These are phyloP conservation scores for Drosophila suboccidentalis DNA, from an alignment of 2,888 invertebrate species.

Conservation along the genomic window DNA sequence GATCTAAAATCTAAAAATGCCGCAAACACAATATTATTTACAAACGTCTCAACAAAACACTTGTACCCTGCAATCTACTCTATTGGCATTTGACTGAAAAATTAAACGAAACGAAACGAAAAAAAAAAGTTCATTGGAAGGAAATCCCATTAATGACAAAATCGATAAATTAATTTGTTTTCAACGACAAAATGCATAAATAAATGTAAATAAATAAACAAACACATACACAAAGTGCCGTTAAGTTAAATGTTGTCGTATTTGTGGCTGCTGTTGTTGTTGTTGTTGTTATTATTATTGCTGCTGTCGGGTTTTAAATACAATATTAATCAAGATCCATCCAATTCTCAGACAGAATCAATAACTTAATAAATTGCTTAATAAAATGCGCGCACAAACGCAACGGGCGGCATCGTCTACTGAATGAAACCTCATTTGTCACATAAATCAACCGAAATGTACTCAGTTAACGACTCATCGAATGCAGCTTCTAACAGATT, in stretches of 20 bases:
- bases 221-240: constrained; percentile 56
- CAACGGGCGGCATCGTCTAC: constrained; percentile 52
- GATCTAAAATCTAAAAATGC: neutral
- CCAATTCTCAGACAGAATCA: constrained; percentile 51
- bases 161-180: constrained; percentile 73
- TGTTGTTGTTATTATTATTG: constrained; percentile 24
- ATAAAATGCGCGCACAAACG: constrained; percentile 63
- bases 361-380: constrained; percentile 67
- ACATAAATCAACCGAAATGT: constrained; percentile 24
- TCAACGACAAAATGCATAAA: constrained; percentile 55
- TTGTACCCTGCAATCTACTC: neutral
- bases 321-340: constrained; percentile 63
- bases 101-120: constrained; percentile 23
- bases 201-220: constrained; percentile 62
- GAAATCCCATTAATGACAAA: constrained; percentile 78
- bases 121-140: constrained; percentile 40
- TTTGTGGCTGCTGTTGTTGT: no score
- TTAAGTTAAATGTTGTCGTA: constrained; percentile 52
- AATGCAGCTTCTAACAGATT: constrained; percentile 3
- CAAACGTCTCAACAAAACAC: neutral
- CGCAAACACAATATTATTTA: neutral
- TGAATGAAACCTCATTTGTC: constrained; percentile 47
- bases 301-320: constrained; percentile 52
- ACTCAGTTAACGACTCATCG: constrained; percentile 20
- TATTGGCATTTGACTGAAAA: constrained; percentile 17